phyloP scores from a whole-genome alignment of 2,797 vertebrate species.

The Tragopan temminckii region DNA sequence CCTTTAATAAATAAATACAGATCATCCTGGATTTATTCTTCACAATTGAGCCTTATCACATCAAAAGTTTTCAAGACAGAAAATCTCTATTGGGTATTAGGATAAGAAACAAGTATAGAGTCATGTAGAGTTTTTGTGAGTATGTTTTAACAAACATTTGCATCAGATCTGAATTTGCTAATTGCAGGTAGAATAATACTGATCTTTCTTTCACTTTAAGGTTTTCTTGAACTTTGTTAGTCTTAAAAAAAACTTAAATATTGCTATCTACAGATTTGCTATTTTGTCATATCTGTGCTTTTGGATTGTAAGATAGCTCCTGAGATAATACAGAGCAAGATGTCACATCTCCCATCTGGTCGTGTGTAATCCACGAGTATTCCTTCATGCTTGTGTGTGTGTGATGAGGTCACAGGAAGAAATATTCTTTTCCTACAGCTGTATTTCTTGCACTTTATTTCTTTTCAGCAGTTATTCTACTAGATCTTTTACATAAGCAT shows the following conservation, averaged over 20 bases:
- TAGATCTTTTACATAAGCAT: neutral
- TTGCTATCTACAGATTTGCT: neutral
- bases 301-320: neutral
- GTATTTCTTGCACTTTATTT: neutral
- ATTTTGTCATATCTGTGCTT: neutral
- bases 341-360: neutral
- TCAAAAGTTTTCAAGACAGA: neutral
- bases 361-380: neutral
- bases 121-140: neutral
- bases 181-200: neutral
- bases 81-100: neutral
- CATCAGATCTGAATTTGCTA: neutral
- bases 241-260: neutral
- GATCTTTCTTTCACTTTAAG: neutral
- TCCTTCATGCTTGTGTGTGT: neutral
- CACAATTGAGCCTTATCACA: neutral
- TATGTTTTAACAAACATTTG: neutral
- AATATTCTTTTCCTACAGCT: neutral
- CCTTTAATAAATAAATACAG: slow-evolving; percentile 15
- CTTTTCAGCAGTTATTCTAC: neutral
- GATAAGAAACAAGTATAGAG: neutral
- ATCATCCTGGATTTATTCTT: neutral
- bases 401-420: neutral
- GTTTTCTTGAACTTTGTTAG: neutral
- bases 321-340: neutral